phyloP scores from a whole-genome alignment of 37 sponge, comb jelly and placozoan genomes.

The Halichondria panicea region DNA sequence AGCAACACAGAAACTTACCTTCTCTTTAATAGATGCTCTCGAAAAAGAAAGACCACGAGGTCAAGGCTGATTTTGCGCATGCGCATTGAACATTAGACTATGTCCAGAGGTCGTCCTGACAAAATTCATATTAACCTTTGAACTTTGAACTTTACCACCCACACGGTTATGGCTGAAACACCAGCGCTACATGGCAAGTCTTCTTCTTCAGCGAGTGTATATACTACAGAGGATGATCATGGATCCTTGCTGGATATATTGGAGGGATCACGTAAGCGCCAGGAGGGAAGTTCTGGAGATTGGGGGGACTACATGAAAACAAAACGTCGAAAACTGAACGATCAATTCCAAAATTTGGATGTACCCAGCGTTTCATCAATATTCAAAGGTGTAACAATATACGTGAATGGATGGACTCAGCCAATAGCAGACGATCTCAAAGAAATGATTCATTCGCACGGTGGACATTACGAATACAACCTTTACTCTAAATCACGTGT shows the following conservation, averaged over 20 bases:
- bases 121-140: no score
- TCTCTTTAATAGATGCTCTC: no score
- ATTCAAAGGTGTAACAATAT: slow-evolving; percentile 71
- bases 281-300: neutral
- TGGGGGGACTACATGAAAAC: slow-evolving; percentile 70
- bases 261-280: no score
- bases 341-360: slow-evolving; percentile 51
- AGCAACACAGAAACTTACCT: neutral
- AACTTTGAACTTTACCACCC: no score
- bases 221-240: no score
- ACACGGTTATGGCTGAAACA: no score
- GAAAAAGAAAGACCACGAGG: slow-evolving; percentile 28
- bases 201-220: no score
- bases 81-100: no score
- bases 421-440: slow-evolving; percentile 82
- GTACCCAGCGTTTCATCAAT: slow-evolving; percentile 28
- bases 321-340: slow-evolving; percentile 51
- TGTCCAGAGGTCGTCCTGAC: no score
- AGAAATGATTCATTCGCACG: slow-evolving; percentile 64
- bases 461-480: slow-evolving; percentile 75
- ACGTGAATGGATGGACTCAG: slow-evolving; percentile 88
- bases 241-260: no score
- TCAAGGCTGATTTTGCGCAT: slow-evolving; percentile 18
- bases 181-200: no score
- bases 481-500: slow-evolving; percentile 50